Evolutionary conservation across 2,797 vertebrate genomes (phyloP).

Genomic region (Siniperca undulata): DNA sequence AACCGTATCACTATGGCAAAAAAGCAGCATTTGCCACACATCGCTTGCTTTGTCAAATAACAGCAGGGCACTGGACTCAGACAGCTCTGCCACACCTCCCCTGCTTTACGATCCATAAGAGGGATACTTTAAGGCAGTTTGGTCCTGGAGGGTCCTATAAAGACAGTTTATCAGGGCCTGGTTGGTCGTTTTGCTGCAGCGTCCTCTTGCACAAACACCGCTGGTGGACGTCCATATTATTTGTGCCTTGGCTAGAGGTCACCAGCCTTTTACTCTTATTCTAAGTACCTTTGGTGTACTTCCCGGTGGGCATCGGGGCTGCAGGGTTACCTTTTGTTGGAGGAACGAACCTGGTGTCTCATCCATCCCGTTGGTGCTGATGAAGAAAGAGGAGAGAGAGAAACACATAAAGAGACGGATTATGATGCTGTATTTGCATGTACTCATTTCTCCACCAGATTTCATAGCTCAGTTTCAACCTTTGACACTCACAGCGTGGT

Average conservation of each 20-base stretch:
- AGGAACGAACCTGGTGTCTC: constrained; percentile 87
- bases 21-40: neutral
- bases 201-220: constrained; percentile 30
- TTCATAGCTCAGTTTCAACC: neutral
- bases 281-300: constrained; percentile 48
- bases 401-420: neutral
- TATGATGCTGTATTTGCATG: neutral
- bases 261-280: constrained; percentile 19
- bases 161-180: constrained; percentile 10
- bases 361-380: constrained; percentile 86
- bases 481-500: constrained; percentile 87
- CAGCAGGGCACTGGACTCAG: constrained; percentile 27
- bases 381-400: constrained; percentile 10
- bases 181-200: constrained; percentile 24
- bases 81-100: neutral
- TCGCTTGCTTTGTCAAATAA: constrained; percentile 21
- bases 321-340: constrained; percentile 85
- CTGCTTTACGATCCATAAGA: constrained; percentile 31
- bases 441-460: neutral
- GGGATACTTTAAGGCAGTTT: constrained; percentile 3
- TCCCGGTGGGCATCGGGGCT: neutral
- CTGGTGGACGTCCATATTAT: constrained; percentile 3
- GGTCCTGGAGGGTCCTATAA: constrained; percentile 6
- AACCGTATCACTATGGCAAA: constrained; percentile 4
- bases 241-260: constrained; percentile 23